phyloP scores from a whole-genome alignment of 2,797 vertebrate genomes.

The Iguana delicatissima region DNA sequence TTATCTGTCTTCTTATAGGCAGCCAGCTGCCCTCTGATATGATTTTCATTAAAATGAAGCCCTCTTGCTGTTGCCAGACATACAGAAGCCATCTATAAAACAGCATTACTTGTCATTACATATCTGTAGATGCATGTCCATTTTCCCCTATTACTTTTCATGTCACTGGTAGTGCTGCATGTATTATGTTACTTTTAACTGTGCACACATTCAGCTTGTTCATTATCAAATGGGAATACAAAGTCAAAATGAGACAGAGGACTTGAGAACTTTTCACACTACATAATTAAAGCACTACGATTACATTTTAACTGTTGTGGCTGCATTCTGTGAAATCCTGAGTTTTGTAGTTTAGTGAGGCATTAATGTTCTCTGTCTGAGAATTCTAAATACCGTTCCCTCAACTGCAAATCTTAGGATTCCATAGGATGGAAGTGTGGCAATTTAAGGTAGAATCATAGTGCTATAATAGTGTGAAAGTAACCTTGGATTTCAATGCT shows the following conservation, averaged over 20 bases:
- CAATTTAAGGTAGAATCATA: too few species aligned
- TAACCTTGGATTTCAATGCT: background rate
- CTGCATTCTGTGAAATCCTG: too few species aligned
- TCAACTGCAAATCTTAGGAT: too few species aligned
- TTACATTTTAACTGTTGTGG: too few species aligned
- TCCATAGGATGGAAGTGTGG: too few species aligned
- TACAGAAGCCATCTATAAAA: background rate
- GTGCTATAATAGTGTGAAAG: too few species aligned
- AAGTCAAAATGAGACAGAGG: background rate
- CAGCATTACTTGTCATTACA: background rate
- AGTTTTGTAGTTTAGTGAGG: too few species aligned
- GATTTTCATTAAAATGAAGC: background rate
- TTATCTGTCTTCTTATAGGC: background rate
- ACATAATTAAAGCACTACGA: too few species aligned
- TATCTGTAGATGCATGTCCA: background rate
- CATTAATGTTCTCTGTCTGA: too few species aligned
- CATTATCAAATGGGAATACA: background rate
- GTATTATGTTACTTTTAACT: background rate
- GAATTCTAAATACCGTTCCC: too few species aligned
- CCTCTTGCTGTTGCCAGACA: background rate
- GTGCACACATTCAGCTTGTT: background rate
- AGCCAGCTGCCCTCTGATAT: background rate
- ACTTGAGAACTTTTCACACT: background rate
- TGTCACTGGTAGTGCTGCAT: background rate
- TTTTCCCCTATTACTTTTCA: background rate